These are phyloP conservation scores for Chauna torquata DNA, from an alignment of 2,113 vertebrate genomes.

Conservation along the genomic window DNA sequence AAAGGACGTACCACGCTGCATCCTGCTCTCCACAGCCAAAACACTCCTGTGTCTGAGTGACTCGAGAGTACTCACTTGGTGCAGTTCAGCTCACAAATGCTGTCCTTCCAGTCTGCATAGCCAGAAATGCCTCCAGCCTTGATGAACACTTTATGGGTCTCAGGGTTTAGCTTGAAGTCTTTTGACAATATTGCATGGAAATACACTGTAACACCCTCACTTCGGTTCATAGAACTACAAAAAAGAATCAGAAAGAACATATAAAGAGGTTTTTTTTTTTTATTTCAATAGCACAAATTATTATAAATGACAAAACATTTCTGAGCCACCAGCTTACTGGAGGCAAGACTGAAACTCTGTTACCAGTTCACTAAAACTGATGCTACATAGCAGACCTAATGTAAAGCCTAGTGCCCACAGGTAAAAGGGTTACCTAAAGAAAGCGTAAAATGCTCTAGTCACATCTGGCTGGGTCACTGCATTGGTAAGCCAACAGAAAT, in stretches of 20 bases:
- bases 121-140: constrained; percentile 11
- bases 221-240: not conserved
- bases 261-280: not conserved
- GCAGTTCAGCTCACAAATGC: constrained; percentile 56
- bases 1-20: not conserved
- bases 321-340: not conserved
- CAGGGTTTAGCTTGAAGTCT: constrained; percentile 77
- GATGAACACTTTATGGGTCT: constrained; percentile 72
- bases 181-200: constrained; percentile 91
- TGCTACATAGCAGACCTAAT: not conserved
- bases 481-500: not conserved
- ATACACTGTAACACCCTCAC: constrained; percentile 76
- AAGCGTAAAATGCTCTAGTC: not conserved
- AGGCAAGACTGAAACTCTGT: not conserved
- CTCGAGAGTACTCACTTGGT: constrained; percentile 36
- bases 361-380: not conserved
- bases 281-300: not conserved
- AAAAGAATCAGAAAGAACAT: not conserved
- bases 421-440: not conserved
- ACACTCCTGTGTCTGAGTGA: not conserved
- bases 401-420: not conserved
- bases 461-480: not conserved
- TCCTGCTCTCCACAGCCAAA: not conserved
- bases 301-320: not conserved
- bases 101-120: rapidly evolving